Evolutionary conservation across 1,140 invertebrate genomes (phyloP), one percentile per base, ranked within the genome.

Genomic region (Stegodyphus mimosarum): DNA sequence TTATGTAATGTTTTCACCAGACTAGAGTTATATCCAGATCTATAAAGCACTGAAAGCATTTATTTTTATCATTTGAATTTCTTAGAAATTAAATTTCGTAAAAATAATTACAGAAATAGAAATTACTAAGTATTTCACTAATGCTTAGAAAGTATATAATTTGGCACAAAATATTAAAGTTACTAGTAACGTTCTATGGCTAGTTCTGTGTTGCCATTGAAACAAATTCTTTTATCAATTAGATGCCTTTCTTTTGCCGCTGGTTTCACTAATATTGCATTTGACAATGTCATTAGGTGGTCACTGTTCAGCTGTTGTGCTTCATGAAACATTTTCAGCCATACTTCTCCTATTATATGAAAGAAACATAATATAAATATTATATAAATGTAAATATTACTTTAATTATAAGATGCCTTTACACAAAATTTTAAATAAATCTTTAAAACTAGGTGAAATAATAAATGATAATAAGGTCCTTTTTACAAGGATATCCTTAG

Each of bases 241-340:
- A 81, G 48, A 11, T 73, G 71, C 18, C 17, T 17, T 50, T 60
- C 11, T 17, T 33, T 15, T 72, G 15, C 0, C 63, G 18, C 33
- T 33, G 33, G 13, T 17, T 49, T 51, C 6, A 81, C 69, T 17
- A 18, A 17, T 48, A 81, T 72, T 15, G 69, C 52, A 73, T 64
- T 72, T 6, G 13, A 17, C 33, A 81, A 33, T 6, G 10, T n/a
- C 10, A 6, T 64, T 18, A 51, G 17, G 7, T 71, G 69, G 50
- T 55, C 13, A 50, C 48, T 7, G 0, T 13, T 49, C 13, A 81
- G 13, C 67, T 81, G 52, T 60, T 66, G 6, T 6, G 18, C 63
- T 18, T 75, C 53, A 49, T 84, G 81, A 55, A 75, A 64, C n/a
- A 84, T 73, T 60, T 84, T 17, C 6, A 76, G 10, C 81, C 81